phyloP scores from a whole-genome alignment of 2,113 vertebrate genomes.

The Megaleporinus macrocephalus region DNA sequence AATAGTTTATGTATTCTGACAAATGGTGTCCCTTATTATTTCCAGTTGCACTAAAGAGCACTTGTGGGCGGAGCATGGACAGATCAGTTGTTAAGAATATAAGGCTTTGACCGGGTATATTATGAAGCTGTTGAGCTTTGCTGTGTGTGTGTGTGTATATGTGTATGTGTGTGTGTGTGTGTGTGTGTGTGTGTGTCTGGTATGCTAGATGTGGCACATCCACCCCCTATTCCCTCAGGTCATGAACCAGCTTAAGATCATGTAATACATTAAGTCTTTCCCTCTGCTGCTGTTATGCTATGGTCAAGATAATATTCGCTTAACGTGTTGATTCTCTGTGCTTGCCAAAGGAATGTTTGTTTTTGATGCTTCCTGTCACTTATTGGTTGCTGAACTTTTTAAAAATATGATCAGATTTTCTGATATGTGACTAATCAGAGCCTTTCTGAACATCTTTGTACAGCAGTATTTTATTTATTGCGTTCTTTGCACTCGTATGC shows the following conservation, averaged over 20 bases:
- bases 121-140: slow-evolving; percentile 7
- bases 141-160: not conserved
- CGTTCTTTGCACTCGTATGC: not conserved
- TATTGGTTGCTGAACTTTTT: not conserved
- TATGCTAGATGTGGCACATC: slow-evolving; percentile 20
- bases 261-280: slow-evolving; percentile 43
- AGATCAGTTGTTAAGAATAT: not conserved
- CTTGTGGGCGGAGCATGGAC: too few relatives aligned
- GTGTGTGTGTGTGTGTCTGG: not conserved
- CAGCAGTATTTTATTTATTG: not conserved
- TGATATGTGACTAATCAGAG: not conserved
- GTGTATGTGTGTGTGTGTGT: not conserved
- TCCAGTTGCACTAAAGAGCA: too few relatives aligned
- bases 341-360: not conserved
- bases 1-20: too few relatives aligned
- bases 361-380: not conserved
- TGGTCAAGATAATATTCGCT: slow-evolving; percentile 1
- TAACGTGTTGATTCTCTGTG: not conserved
- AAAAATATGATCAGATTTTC: not conserved
- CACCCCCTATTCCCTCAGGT: slow-evolving; percentile 23
- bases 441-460: not conserved
- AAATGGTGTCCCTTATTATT: too few relatives aligned
- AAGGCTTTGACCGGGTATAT: not conserved
- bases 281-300: slow-evolving; percentile 14
- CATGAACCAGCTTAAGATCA: slow-evolving; percentile 31